Evolutionary conservation across 2,888 invertebrate genomes (phyloP).

Genomic region (Bellardia pandia): DNA sequence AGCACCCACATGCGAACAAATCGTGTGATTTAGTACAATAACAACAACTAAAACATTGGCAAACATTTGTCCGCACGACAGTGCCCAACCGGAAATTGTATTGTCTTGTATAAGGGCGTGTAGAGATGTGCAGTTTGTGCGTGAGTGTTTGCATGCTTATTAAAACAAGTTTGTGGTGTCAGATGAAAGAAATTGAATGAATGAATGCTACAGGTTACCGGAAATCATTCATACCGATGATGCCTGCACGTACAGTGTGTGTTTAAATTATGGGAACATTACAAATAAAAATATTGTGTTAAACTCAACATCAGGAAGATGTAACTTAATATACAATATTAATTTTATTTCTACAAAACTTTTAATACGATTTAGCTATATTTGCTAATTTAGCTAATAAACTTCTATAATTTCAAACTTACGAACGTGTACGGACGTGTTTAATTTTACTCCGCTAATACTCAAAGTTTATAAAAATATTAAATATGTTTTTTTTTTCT

Average conservation of each 20-base stretch:
- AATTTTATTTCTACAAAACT: too few species aligned
- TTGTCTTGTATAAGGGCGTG: neutral
- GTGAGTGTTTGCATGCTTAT: neutral
- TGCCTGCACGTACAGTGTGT: neutral
- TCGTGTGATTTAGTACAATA: neutral
- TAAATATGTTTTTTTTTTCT: too few species aligned
- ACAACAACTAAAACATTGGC: neutral
- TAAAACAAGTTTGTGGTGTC: neutral
- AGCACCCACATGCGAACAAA: neutral
- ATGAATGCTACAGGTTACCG: constrained; percentile 40
- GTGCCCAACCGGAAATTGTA: constrained; percentile 17
- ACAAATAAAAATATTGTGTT: too few species aligned
- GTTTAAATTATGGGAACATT: neutral
- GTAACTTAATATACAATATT: too few species aligned
- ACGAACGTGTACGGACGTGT: too few species aligned
- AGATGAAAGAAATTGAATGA: constrained; percentile 18
- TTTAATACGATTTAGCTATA: too few species aligned
- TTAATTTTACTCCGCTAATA: too few species aligned
- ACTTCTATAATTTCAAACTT: too few species aligned
- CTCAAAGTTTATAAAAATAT: too few species aligned
- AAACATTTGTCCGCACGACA: constrained; percentile 15
- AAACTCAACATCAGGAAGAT: too few species aligned
- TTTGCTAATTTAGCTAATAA: too few species aligned
- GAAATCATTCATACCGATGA: constrained; percentile 1
- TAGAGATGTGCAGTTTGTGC: neutral